These are phyloP conservation scores for Ditylenchus weischeri DNA, from an alignment of 2,888 invertebrate genomes.

Conservation along the genomic window DNA sequence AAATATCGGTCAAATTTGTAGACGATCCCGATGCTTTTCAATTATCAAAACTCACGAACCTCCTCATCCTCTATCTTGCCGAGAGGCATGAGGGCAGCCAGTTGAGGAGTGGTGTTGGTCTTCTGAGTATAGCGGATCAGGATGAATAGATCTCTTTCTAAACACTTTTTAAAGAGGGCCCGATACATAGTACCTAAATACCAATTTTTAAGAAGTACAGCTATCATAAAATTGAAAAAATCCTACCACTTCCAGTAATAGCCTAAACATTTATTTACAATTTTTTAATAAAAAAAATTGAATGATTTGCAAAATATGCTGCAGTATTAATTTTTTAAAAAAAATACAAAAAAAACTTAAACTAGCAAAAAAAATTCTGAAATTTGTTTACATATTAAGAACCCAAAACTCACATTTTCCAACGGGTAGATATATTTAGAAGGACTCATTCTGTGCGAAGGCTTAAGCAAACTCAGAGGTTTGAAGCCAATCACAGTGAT, in stretches of 20 bases:
- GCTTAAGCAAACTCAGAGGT: conserved; percentile 31
- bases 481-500: conserved; percentile 36
- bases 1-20: no score
- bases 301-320: background rate
- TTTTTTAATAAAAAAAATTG: background rate
- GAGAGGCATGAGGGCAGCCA: conserved; percentile 35
- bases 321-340: no score
- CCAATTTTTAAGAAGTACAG: no score
- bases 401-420: conserved; percentile 28
- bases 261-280: background rate
- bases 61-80: conserved; percentile 16
- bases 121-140: conserved; percentile 33
- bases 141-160: conserved; percentile 30
- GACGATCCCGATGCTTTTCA: no score
- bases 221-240: no score
- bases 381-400: no score
- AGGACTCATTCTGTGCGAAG: conserved; percentile 34
- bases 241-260: conserved; percentile 5
- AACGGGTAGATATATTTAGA: conserved; percentile 32
- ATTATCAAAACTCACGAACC: conserved; percentile 17
- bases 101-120: conserved; percentile 22
- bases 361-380: no score
- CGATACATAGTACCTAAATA: conserved; percentile 20
- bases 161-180: conserved; percentile 27
- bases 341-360: no score